phyloP scores from a whole-genome alignment of 2,888 invertebrate genomes.

The Tromatobia lineatoria region DNA sequence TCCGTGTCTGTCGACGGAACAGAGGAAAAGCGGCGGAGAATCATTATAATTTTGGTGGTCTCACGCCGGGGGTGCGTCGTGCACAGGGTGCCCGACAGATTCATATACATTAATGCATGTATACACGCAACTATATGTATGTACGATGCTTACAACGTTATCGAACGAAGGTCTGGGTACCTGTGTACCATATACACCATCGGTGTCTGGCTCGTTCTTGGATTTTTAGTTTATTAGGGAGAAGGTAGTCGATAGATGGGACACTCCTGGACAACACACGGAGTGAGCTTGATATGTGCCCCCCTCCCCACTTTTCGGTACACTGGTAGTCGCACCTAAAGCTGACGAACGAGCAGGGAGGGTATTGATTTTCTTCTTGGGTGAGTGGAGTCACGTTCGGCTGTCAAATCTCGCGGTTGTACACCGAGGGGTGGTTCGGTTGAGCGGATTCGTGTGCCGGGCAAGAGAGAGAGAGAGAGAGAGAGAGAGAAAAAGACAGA shows the following conservation, averaged over 20 bases:
- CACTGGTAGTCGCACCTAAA: slow-evolving; percentile 43
- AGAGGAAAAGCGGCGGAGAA: slow-evolving; percentile 73
- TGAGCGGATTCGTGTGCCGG: slow-evolving; percentile 64
- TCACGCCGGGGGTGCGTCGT: slow-evolving; percentile 62
- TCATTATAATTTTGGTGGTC: slow-evolving; percentile 81
- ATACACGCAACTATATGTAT: slow-evolving; percentile 30
- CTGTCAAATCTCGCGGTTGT: slow-evolving; percentile 78
- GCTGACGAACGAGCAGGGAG: slow-evolving; percentile 62
- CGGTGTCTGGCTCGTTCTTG: slow-evolving; percentile 1
- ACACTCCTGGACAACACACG: slow-evolving; percentile 28
- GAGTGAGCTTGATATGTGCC: slow-evolving; percentile 6
- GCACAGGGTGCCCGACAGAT: slow-evolving; percentile 45
- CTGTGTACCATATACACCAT: slow-evolving; percentile 28
- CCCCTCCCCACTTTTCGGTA: slow-evolving; percentile 30
- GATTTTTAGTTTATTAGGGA: slow-evolving; percentile 23
- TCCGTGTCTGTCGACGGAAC: slow-evolving; percentile 57
- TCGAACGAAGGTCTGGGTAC: background rate
- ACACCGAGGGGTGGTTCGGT: slow-evolving; percentile 66
- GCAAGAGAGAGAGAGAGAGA: slow-evolving; percentile 66
- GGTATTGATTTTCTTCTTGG: slow-evolving; percentile 69
- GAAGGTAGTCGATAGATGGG: slow-evolving; percentile 22
- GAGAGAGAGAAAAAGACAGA: slow-evolving; percentile 62
- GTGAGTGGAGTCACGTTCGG: slow-evolving; percentile 76
- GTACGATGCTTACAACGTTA: background rate
- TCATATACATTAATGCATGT: slow-evolving; percentile 55